Percentiles rank a stretch among this genome's conserved stretches.
Evolutionary conservation across 2,888 invertebrate genomes (phyloP).

Genomic region (Spisula solida): DNA sequence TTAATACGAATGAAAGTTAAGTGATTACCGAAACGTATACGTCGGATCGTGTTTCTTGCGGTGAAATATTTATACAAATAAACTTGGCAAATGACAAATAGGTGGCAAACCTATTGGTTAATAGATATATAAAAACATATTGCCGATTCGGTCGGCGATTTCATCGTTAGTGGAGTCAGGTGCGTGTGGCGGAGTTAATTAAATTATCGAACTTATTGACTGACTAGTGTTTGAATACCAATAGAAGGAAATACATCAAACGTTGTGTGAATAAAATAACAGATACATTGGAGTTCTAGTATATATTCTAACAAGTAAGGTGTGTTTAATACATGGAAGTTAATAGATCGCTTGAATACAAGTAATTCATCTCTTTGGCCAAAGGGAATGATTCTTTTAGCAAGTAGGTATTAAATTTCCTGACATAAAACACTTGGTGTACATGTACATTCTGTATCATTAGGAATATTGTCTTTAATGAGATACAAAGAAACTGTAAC

Average conservation of each 20-base stretch:
- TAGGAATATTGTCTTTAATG: neutral
- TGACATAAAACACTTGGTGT: neutral
- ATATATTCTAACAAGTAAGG: neutral
- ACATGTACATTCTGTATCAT: neutral
- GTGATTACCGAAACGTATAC: neutral
- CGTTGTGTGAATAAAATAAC: neutral
- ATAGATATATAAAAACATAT: conserved; percentile 31
- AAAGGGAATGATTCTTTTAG: neutral
- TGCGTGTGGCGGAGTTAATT: conserved; percentile 31
- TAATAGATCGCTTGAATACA: neutral
- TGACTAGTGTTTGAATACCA: neutral
- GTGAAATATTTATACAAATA: conserved; percentile 32
- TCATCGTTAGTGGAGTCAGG: conserved; percentile 1
- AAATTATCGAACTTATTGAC: conserved; percentile 43
- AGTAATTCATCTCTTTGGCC: neutral
- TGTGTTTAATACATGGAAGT: neutral
- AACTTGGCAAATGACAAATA: conserved; percentile 32
- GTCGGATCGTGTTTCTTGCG: conserved; percentile 29
- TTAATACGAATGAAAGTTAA: conserved; percentile 22
- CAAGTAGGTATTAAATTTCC: neutral
- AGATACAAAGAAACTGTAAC: no score
- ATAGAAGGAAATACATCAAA: conserved; percentile 25
- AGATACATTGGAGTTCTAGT: neutral
- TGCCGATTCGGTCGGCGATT: conserved; percentile 1
- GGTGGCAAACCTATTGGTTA: conserved; percentile 31